Conservation (phyloP, 2,797 vertebrate genomes). For the Enteromius viviparus region DNA sequence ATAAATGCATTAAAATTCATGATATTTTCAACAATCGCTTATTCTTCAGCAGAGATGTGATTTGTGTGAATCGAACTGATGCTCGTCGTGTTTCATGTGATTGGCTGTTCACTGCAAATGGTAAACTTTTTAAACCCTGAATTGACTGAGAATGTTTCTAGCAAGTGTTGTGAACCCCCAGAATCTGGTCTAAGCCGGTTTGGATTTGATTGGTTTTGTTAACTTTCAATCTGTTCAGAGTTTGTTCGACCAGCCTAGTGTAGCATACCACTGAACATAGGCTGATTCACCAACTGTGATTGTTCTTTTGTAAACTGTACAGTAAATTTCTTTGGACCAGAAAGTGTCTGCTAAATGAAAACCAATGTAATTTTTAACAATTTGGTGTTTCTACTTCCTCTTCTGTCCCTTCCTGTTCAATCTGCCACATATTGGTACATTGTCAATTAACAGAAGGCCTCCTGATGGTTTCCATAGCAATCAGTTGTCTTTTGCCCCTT, state of each 20-base stretch:
- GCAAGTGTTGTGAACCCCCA: no score
- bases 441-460: not conserved
- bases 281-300: not conserved
- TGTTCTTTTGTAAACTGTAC: not conserved
- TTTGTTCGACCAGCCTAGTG: not conserved
- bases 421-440: not conserved
- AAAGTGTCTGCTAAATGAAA: not conserved
- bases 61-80: not conserved
- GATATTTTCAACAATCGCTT: not conserved
- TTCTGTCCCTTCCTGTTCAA: not conserved
- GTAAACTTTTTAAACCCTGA: not conserved
- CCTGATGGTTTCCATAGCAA: constrained; percentile 39
- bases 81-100: not conserved
- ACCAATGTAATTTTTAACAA: not conserved
- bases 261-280: not conserved
- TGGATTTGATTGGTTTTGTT: not conserved
- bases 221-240: not conserved
- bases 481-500: constrained; percentile 9
- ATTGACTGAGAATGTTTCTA: not conserved
- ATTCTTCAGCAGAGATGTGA: not conserved
- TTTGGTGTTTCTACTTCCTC: not conserved
- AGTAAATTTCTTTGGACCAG: not conserved
- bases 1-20: not conserved
- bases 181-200: not conserved
- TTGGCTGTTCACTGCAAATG: not conserved